Base-by-base conservation (phyloP, 2,888 invertebrate genomes). In the Pyrochroa serraticornis region DNA sequence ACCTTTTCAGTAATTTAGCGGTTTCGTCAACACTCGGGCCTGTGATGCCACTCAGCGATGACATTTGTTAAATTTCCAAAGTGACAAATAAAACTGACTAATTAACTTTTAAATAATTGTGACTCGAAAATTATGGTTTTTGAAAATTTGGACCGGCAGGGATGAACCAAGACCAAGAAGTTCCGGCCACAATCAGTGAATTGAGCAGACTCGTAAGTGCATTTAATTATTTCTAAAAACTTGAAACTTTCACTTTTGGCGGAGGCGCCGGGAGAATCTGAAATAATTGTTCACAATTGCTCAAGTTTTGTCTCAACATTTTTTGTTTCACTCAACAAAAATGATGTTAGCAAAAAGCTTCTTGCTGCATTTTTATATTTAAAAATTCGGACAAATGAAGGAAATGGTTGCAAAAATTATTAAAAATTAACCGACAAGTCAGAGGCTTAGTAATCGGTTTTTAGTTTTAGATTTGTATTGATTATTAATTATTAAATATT, bases 91-190 rank as follows among this genome's bases (percentile, higher is more conserved):
- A 22, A 22, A 22, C 22, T 22, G 22, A 22, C 22, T 5, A 3
- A 5, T 5, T 22, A 22, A 2, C 22, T 5, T 5, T 22, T 22
- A 22, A 22, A 2, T 2, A 3, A 22, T 10, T 41, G 53, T 53
- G 53, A 47, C 10, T 38, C 30, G 22, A 39, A 12, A 42, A 45
- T 44, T 47, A 55, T 47, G 54, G 37, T 35, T 39, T 53, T 54
- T 39, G 47, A 30, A 7, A 56, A 14, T 44, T 46, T 30, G 32
- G 41, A 13, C 58, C 49, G 55, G 56, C 57, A 70, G 72, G 70
- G 58, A 78, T 79, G 79, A 77, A 76, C 71, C 75, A 77, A 64
- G 79, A 79, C 63, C 79, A 79, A 69, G 78, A 79, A 71, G 78
- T 78, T 58, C 76, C 78, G 45, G 73, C 75, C 44, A 70, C 71